Base-by-base conservation (phyloP, 2,797 vertebrate species). In the Rallus crepitans region DNA sequence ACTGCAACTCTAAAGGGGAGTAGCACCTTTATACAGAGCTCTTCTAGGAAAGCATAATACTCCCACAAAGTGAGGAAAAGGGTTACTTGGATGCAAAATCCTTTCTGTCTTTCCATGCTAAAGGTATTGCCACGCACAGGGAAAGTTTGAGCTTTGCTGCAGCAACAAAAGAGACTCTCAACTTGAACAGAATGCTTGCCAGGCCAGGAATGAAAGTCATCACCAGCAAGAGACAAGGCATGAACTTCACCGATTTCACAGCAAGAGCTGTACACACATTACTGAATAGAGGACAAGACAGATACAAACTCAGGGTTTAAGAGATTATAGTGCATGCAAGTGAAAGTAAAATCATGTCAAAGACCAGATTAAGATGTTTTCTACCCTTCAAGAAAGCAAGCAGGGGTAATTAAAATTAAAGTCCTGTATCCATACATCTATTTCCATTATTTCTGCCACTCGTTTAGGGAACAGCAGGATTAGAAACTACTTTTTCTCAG, bases 311-410 rank as follows among this genome's bases (percentile, higher is more conserved):
- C 47, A 9, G 47, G 30, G 24, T 61, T 24, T 79, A 24, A 92
- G 55, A 90, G 14, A 95, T 37, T 27, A 72, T 0, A 79, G 28
- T 6, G 19, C 20, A 23, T 3, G 5, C 27, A 89, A 81, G 75
- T 68, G 56, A 90, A 93, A 95, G 90, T 42, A 90, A 92, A 92
- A 87, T 78, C 81, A 66, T 4, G 45, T 70, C 56, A 79, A 73
- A 92, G 9, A 90, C 52, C 65, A 95, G 40, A 86, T 23, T 76
- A 87, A 79, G 48, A 47, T 37, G 73, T 72, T 95, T 87, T 89
- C 66, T 53, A 93, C 28, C 59, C 56, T 82, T 82, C 75, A 80
- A 64, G 56, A 89, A 87, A 50, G n/a, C 69, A 89, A 80, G 63
- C 12, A 70, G 35, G 12, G 9, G 28, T 66, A 94, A 94, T 88